phyloP scores from a whole-genome alignment of 2,797 vertebrate species.

The Chrysocyon brachyurus region DNA sequence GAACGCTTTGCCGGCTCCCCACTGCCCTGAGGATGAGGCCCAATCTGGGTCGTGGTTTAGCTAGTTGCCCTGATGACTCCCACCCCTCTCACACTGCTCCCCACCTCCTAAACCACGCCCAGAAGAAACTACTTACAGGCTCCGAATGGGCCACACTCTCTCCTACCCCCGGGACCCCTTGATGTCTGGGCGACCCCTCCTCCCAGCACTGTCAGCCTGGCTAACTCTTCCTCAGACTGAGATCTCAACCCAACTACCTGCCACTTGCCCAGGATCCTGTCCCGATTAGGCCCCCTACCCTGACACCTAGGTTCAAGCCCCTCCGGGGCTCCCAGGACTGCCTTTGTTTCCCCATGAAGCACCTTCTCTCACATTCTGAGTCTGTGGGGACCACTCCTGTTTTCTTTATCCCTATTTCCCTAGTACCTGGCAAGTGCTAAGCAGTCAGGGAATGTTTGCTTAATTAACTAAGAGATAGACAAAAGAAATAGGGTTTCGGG shows the following conservation, averaged over 20 bases:
- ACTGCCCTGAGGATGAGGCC: not conserved
- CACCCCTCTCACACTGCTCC: too few relatives aligned
- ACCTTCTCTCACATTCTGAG: not conserved
- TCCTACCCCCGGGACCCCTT: not conserved
- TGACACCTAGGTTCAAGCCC: not conserved
- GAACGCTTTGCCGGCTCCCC: not conserved
- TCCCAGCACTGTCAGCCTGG: not conserved
- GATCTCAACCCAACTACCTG: not conserved
- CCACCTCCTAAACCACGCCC: not conserved
- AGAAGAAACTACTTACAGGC: not conserved
- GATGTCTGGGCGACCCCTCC: not conserved
- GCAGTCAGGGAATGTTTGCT: not conserved
- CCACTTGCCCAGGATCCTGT: not conserved
- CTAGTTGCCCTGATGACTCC: not conserved
- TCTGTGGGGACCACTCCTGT: not conserved
- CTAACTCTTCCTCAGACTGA: not conserved
- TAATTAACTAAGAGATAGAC: slow-evolving; percentile 51
- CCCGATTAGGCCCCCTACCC: not conserved
- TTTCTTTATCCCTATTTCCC: not conserved
- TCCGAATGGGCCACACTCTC: not conserved
- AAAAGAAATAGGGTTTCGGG: not conserved
- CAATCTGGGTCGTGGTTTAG: not conserved
- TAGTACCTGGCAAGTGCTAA: not conserved
- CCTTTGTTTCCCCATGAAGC: not conserved
- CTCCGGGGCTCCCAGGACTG: not conserved